Evolutionary conservation across 92 coral and sea anemone genomes (phyloP).

Genomic region (Pocillopora meandrina): DNA sequence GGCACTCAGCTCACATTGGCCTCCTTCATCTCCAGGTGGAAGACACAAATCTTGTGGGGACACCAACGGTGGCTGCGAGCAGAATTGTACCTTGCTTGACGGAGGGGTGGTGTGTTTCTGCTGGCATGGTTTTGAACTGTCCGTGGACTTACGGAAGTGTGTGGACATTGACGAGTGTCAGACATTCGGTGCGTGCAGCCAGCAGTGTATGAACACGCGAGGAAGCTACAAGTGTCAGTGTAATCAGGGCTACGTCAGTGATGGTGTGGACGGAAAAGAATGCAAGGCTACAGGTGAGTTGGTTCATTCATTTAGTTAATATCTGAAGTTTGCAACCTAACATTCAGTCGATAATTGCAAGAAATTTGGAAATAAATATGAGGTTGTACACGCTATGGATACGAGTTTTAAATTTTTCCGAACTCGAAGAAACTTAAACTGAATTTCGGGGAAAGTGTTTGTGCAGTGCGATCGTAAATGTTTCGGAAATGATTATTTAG

Average conservation of each 20-base stretch:
- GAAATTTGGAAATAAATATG: too few species aligned
- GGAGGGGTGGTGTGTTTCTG: conserved; percentile 77
- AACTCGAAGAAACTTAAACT: too few species aligned
- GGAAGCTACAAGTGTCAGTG: conserved; percentile 90
- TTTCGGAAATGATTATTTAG: too few species aligned
- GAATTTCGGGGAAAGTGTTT: too few species aligned
- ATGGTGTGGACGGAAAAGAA: conserved; percentile 26
- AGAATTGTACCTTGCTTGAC: conserved; percentile 75
- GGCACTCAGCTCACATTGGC: background rate
- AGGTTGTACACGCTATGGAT: too few species aligned
- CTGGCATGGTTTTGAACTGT: conserved; percentile 73
- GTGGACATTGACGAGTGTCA: conserved; percentile 85
- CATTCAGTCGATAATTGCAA: too few species aligned
- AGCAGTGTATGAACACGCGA: conserved; percentile 78
- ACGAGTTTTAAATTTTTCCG: too few species aligned
- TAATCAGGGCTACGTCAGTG: conserved; percentile 70
- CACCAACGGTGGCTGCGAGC: conserved; percentile 84
- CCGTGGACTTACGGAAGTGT: conserved; percentile 62
- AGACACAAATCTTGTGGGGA: conserved; percentile 54
- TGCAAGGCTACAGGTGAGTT: conserved; percentile 81
- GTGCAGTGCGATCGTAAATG: too few species aligned
- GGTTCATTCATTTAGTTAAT: background rate
- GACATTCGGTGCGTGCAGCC: conserved; percentile 79
- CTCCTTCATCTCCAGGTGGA: background rate
- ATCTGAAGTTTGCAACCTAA: background rate